A percentile compares a stretch with the other conserved stretches of the same genome.
Conservation (phyloP, 1,140 invertebrate species). For the Drosophila kanapiae region DNA sequence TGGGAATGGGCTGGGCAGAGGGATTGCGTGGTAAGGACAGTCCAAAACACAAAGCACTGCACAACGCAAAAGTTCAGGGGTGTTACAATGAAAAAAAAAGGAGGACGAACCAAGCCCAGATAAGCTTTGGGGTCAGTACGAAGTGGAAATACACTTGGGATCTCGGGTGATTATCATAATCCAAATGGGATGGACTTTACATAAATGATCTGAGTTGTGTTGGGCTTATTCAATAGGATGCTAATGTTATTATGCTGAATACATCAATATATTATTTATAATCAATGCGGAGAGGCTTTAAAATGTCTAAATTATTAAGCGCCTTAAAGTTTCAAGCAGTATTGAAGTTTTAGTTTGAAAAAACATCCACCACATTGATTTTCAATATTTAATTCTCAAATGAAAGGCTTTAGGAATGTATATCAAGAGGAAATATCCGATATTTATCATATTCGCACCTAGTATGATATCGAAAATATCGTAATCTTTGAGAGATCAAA, state of each 20-base stretch:
- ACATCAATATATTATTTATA: constrained; percentile 6
- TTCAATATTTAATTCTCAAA: background rate
- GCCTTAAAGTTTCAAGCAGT: background rate
- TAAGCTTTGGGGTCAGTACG: constrained; percentile 32
- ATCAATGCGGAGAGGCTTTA: background rate
- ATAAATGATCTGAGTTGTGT: background rate
- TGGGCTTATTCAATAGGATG: background rate
- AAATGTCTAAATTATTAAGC: background rate
- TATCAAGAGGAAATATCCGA: no score
- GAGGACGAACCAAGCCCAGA: constrained; percentile 28
- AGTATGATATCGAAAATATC: no score
- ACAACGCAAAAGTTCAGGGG: constrained; percentile 75
- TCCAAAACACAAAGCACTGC: constrained; percentile 64
- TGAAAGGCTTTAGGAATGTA: background rate
- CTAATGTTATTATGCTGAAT: background rate
- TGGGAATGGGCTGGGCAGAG: background rate
- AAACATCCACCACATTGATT: background rate
- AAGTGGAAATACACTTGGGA: constrained; percentile 35
- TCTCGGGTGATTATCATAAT: constrained; percentile 29
- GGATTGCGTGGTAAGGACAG: constrained; percentile 36
- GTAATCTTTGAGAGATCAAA: no score
- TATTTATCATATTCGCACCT: no score
- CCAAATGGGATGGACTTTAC: constrained; percentile 4
- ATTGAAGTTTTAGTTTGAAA: background rate
- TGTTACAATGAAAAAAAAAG: constrained; percentile 52